Conservation (phyloP, 1,140 invertebrate genomes). For the Polyergus mexicanus region DNA sequence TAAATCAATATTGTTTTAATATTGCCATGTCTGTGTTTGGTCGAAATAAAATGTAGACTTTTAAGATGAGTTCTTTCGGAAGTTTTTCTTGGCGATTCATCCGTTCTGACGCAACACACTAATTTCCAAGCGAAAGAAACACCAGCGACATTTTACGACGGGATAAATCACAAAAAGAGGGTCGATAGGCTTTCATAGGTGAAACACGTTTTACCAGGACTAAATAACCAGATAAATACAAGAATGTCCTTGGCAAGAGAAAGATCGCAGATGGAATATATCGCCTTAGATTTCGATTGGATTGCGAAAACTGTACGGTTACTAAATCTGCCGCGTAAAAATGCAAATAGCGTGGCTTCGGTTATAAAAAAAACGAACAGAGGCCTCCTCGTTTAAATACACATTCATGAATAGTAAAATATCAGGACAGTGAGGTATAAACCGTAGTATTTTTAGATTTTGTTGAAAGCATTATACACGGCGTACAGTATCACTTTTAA, state of each 20-base stretch:
- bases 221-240: slow-evolving; percentile 64
- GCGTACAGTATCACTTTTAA: not conserved
- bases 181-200: slow-evolving; percentile 52
- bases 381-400: slow-evolving; percentile 13
- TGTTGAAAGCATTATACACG: not conserved
- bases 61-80: not conserved
- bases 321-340: slow-evolving; percentile 45
- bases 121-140: slow-evolving; percentile 21
- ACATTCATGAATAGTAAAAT: slow-evolving; percentile 46
- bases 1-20: slow-evolving; percentile 14
- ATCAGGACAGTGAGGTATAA: slow-evolving; percentile 1
- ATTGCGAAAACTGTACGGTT: slow-evolving; percentile 52
- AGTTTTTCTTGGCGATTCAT: not conserved
- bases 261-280: slow-evolving; percentile 48
- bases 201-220: slow-evolving; percentile 69
- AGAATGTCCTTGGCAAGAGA: slow-evolving; percentile 57
- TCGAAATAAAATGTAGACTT: slow-evolving; percentile 1
- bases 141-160: slow-evolving; percentile 61
- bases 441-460: slow-evolving; percentile 22
- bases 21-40: not conserved
- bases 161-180: slow-evolving; percentile 67
- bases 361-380: slow-evolving; percentile 18
- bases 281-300: slow-evolving; percentile 27
- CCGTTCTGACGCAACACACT: slow-evolving; percentile 11
- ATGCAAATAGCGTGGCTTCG: slow-evolving; percentile 4